Percentiles rank a stretch among this genome's conserved stretches.
Evolutionary conservation across 2,888 invertebrate species (phyloP).

Genomic region (Nezara viridula): DNA sequence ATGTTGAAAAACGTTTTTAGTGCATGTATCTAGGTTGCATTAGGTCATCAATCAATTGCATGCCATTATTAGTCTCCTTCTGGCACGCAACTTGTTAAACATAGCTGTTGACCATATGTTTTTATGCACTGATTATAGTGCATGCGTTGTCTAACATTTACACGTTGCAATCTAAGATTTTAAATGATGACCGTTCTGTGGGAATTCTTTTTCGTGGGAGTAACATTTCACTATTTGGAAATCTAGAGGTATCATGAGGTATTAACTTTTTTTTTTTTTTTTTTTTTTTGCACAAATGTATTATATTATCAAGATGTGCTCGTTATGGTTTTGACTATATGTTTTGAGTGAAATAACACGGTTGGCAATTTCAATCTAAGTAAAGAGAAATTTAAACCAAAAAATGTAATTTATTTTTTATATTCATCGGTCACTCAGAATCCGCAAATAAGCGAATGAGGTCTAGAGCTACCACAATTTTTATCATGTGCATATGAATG

Average conservation of each 20-base stretch:
- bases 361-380: too few species aligned
- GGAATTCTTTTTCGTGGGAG: neutral
- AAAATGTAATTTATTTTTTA: too few species aligned
- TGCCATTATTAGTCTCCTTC: neutral
- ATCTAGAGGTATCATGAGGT: neutral
- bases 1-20: neutral
- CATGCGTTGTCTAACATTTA: neutral
- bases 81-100: neutral
- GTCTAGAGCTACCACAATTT: too few species aligned
- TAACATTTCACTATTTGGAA: neutral
- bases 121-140: neutral
- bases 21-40: neutral
- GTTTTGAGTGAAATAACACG: too few species aligned
- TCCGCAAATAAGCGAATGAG: too few species aligned
- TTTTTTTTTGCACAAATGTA: too few species aligned
- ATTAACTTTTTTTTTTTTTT: too few species aligned
- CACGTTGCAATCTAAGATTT: neutral
- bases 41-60: slow-evolving; percentile 38
- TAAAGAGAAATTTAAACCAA: too few species aligned
- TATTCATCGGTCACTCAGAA: too few species aligned
- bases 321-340: too few species aligned
- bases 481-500: too few species aligned
- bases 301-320: too few species aligned
- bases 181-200: neutral
- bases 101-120: slow-evolving; percentile 7